Base-by-base conservation (phyloP, 2,888 invertebrate genomes). In the Tillus elongatus region DNA sequence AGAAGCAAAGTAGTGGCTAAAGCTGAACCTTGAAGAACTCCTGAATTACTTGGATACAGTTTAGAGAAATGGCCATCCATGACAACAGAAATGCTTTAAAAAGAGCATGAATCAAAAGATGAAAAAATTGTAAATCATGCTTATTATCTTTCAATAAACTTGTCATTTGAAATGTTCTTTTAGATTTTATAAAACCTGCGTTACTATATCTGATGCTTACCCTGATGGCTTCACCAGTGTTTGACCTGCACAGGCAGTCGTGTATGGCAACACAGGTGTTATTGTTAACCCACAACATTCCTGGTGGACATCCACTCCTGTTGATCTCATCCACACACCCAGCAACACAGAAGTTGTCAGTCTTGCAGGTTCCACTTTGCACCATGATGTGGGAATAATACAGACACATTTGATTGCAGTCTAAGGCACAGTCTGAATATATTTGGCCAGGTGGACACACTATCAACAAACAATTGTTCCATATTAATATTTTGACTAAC, bases 241-340 rank as follows among this genome's bases (percentile, higher is more conserved):
- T 69, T 27, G 79, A 74, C 39, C 72, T 68, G 56, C 91, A 92
- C 8, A 83, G 77, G 53, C 91, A 92, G 53, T 87, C 81, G 26
- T 74, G 72, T 9, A 71, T 57, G 0, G 74, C 67, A 1, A 89
- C 85, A 53, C 91, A 92, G 0, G 77, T 80, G 14, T 67, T 59
- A 44, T 72, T 70, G 56, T 89, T 85, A 2, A 82, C 72, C 82
- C 86, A 86, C 34, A 72, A 69, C 45, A 70, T 71, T 2, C 75
- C 73, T 2, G 58, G 50, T 0, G 70, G 71, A 51, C 88, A 88
- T 3, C 53, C 53, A 26, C 52, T 53, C 2, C 57, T 57, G 4
- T 60, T 47, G 33, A 60, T 30, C 47, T 58, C 40, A 4, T 69
- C 56, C 1, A 60, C 55, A 45, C 65, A 65, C 13, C 61, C 63